These are phyloP conservation scores for Liodrosophila aerea DNA, from an alignment of 2,888 invertebrate genomes.

Conservation along the genomic window DNA sequence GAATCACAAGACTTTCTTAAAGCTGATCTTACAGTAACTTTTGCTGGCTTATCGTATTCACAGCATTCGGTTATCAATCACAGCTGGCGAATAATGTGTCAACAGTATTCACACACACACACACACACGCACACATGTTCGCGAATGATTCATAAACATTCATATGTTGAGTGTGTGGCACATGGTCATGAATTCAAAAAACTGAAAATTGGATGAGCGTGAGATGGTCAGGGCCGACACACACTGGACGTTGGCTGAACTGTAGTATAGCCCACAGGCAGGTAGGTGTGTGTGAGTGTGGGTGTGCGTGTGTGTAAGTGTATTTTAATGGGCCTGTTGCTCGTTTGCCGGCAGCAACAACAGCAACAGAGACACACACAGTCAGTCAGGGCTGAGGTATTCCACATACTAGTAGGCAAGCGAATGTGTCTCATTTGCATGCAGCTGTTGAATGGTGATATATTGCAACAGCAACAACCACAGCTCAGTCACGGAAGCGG, in stretches of 20 bases:
- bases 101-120: constrained; percentile 4
- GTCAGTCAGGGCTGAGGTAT: constrained; percentile 23
- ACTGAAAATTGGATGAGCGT: constrained; percentile 47
- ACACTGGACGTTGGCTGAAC: constrained; percentile 30
- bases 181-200: constrained; percentile 53
- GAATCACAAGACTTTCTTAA: too few species aligned
- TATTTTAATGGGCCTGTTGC: constrained; percentile 32
- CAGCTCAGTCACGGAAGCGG: constrained; percentile 29
- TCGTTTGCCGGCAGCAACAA: constrained; percentile 13
- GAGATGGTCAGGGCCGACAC: constrained; percentile 67
- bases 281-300: constrained; percentile 28
- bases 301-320: constrained; percentile 31
- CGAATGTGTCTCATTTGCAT: constrained; percentile 56
- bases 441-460: constrained; percentile 33
- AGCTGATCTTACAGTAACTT: not conserved
- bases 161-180: constrained; percentile 27
- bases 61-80: not conserved
- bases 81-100: constrained; percentile 1
- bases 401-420: constrained; percentile 6
- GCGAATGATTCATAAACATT: constrained; percentile 37
- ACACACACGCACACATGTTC: constrained; percentile 2
- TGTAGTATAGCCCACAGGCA: constrained; percentile 22
- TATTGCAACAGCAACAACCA: constrained; percentile 20
- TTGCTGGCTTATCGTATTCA: not conserved
- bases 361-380: constrained; percentile 12